Base-by-base conservation (phyloP, 2,113 vertebrate genomes). In the Rhynchomys soricoides region DNA sequence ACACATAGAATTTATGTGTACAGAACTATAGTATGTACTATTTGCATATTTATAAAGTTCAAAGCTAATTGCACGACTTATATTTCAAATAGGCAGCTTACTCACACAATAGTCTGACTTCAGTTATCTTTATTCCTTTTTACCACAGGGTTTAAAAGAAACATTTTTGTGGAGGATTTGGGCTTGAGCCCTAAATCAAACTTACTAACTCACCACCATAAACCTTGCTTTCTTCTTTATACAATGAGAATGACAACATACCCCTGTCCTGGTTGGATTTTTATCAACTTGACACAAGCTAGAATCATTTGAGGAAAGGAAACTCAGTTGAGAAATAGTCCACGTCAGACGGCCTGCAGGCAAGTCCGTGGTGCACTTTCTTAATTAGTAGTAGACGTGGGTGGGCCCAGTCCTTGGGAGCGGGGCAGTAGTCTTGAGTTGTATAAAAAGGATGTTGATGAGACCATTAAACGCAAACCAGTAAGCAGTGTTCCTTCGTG, bases 101-200 rank as follows among this genome's bases (percentile, higher is more conserved):
- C 66, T 59, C 17, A 73, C 40, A 48, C 48, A 71, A 85, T 40
- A 90, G 48, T 48, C 24, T 3, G 5, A 66, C 77, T 19, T 83
- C 83, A 83, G 50, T 93, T 77, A 6, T 89, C 86, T n/a, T 66
- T 70, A 95, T 79, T 86, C 86, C 34, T 16, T 90, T 82, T 71
- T 66, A 70, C 37, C 31, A 85, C 13, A 89, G 70, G 37, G 40
- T 74, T 92, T 93, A 93, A 95, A 95, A 85, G 24, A 59, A 96
- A 71, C 50, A 90, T 91, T 70, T 93, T 59, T 52, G n/a, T 83
- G 55, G 91, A 96, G 45, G 45, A 43, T 34, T 66, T 93, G 78
- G 85, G 68, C 93, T 93, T 91, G 31, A 85, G 93, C 40, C 31
- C 57, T 95, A 85, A 88, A 77, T 97, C 88, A 85, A 83, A 95